Conservation (phyloP, 2,113 vertebrate genomes). For the Crotalus horridus region DNA sequence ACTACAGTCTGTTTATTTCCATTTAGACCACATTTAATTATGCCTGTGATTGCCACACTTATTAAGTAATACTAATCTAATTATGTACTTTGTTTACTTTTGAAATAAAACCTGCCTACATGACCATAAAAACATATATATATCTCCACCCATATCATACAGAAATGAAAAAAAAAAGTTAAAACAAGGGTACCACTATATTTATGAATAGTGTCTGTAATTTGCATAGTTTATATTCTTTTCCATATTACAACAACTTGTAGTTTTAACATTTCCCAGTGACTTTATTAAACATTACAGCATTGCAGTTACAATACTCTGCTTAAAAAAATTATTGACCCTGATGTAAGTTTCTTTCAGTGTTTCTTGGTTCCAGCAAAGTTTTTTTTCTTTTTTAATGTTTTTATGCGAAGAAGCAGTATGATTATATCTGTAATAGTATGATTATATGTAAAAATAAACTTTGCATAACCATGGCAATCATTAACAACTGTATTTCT, state of each 20-base stretch:
- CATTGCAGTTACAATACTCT: conserved; percentile 15
- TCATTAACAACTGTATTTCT: too few relatives aligned
- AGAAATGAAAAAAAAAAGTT: too few relatives aligned
- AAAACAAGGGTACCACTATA: too few relatives aligned
- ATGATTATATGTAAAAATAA: too few relatives aligned
- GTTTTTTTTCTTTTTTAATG: background rate
- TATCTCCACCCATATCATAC: too few relatives aligned
- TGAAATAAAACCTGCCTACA: background rate
- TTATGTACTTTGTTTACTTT: background rate
- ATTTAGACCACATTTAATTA: too few relatives aligned
- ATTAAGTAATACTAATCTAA: too few relatives aligned
- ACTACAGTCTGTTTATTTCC: too few relatives aligned
- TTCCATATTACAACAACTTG: background rate
- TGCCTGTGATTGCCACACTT: too few relatives aligned
- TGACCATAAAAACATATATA: background rate
- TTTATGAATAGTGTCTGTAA: background rate
- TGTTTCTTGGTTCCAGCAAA: conserved; percentile 36
- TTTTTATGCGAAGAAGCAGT: background rate
- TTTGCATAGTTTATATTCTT: background rate
- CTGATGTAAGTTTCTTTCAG: conserved; percentile 51
- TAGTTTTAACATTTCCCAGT: conserved; percentile 23
- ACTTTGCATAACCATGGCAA: too few relatives aligned
- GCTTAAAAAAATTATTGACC: conserved; percentile 12
- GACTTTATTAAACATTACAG: conserved; percentile 43
- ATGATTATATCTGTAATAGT: conserved; percentile 22